Evolutionary conservation across 2,888 invertebrate genomes (phyloP).

Genomic region (Eustalomyia histrio): DNA sequence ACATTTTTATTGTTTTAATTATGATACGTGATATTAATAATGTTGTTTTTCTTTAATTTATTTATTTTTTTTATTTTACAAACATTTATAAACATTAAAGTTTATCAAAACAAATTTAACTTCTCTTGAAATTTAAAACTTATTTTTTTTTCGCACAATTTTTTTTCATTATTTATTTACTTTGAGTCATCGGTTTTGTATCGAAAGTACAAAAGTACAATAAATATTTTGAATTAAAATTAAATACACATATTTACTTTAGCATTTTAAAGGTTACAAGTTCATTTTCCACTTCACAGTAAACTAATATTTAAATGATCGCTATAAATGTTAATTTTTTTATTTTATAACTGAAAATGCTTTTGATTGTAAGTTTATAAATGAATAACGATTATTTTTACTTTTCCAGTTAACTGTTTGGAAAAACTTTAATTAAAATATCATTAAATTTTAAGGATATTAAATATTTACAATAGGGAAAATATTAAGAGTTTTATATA

Average conservation of each 20-base stretch:
- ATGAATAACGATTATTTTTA: too few relatives aligned
- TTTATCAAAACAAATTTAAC: not conserved
- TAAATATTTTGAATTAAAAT: not conserved
- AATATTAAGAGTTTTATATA: too few relatives aligned
- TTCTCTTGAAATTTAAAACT: not conserved
- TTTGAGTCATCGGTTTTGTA: not conserved
- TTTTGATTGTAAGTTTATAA: too few relatives aligned
- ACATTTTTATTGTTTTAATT: not conserved
- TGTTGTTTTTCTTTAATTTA: not conserved
- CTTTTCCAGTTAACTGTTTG: too few relatives aligned
- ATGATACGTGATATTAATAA: not conserved
- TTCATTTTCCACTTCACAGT: constrained; percentile 4
- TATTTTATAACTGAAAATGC: too few relatives aligned
- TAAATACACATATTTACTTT: not conserved
- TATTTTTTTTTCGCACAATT: not conserved
- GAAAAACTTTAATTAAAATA: too few relatives aligned
- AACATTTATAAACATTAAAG: not conserved
- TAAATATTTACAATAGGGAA: too few relatives aligned
- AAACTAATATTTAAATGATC: not conserved
- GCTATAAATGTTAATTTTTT: not conserved
- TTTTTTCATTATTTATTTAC: not conserved
- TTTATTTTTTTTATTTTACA: not conserved
- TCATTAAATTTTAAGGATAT: too few relatives aligned
- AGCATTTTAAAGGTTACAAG: constrained; percentile 7
- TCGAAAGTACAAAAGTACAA: constrained; percentile 1